Evolutionary conservation across 2,888 invertebrate species (phyloP).

Genomic region (Tenthredo notha): DNA sequence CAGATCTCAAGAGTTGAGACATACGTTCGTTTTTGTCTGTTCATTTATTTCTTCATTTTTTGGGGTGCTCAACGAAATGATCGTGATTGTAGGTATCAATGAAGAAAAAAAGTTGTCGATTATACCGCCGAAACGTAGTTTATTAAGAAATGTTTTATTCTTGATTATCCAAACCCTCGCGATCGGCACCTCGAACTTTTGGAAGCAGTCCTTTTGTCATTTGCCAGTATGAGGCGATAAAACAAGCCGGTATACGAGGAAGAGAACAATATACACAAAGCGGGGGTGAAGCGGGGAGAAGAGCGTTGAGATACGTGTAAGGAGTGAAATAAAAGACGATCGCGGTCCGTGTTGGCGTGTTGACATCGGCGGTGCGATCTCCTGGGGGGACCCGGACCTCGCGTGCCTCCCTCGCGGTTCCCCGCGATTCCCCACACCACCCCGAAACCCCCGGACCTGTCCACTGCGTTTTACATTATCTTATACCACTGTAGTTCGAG

Average conservation of each 20-base stretch:
- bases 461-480: slow-evolving; percentile 62
- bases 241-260: not conserved
- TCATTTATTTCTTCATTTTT: not conserved
- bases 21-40: no score
- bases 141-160: not conserved
- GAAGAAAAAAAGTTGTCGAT: not conserved
- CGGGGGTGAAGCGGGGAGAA: not conserved
- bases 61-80: not conserved
- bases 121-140: not conserved
- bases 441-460: slow-evolving; percentile 56
- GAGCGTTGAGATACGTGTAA: slow-evolving; percentile 41
- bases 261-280: slow-evolving; percentile 34
- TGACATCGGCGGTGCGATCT: slow-evolving; percentile 62
- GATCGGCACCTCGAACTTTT: not conserved
- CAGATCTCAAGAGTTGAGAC: no score
- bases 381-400: slow-evolving; percentile 60
- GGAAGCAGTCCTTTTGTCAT: slow-evolving; percentile 26
- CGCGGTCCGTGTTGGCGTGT: slow-evolving; percentile 58
- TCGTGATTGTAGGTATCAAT: not conserved
- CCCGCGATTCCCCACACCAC: slow-evolving; percentile 58
- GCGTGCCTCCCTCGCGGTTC: slow-evolving; percentile 54
- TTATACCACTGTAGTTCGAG: slow-evolving; percentile 49
- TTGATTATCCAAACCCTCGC: not conserved
- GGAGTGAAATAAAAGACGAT: slow-evolving; percentile 50
- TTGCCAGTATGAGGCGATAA: slow-evolving; percentile 34